Evolutionary conservation across 92 coral and sea anemone species (phyloP).

Genomic region (Diadumene lineata): DNA sequence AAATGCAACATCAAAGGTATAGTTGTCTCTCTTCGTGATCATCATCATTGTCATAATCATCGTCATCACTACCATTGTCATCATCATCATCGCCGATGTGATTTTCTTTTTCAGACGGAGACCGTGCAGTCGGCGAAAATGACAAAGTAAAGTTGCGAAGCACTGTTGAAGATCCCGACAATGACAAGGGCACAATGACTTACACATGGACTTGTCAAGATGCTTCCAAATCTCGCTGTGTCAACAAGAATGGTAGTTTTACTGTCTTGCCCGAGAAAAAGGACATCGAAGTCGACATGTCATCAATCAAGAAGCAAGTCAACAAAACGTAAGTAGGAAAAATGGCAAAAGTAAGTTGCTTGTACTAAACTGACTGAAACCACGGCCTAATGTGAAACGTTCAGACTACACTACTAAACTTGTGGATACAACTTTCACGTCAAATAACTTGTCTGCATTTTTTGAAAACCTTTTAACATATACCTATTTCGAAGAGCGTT

Average conservation of each 20-base stretch:
- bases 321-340: background rate
- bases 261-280: background rate
- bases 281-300: background rate
- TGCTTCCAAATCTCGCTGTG: conserved; percentile 11
- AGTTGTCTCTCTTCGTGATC: too few species aligned
- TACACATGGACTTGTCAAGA: conserved; percentile 49
- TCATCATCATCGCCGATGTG: too few species aligned
- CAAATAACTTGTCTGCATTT: too few species aligned
- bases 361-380: too few species aligned
- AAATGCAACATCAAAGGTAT: conserved; percentile 17
- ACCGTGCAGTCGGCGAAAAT: conserved; percentile 35
- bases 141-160: conserved; percentile 45
- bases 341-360: too few species aligned
- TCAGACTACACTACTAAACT: too few species aligned
- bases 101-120: conserved; percentile 40
- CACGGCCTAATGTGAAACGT: too few species aligned
- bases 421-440: too few species aligned
- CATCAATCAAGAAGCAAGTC: background rate
- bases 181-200: conserved; percentile 15
- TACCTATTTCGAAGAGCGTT: too few species aligned
- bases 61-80: background rate
- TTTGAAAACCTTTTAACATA: too few species aligned
- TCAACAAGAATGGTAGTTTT: background rate
- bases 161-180: conserved; percentile 51
- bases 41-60: background rate